Percentiles rank a stretch among this genome's conserved stretches.
phyloP scores from a whole-genome alignment of 2,797 vertebrate species.

The Centropyge bicolor region DNA sequence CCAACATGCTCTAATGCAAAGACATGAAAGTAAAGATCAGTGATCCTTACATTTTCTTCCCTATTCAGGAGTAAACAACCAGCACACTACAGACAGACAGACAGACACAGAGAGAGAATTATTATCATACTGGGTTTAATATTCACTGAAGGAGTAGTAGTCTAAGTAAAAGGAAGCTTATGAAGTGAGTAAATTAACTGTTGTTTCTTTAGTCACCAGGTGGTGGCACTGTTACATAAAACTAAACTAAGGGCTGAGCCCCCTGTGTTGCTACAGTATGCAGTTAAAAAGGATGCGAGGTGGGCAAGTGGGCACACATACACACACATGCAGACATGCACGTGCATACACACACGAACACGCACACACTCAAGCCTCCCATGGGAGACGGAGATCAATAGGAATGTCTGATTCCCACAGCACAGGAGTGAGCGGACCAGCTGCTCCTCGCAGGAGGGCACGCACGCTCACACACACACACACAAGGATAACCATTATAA shows the following conservation, averaged over 20 bases:
- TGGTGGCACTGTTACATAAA: slow-evolving; percentile 78
- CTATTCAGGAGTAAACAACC: slow-evolving; percentile 81
- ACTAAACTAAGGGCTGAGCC: slow-evolving; percentile 25
- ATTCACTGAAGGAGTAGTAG: slow-evolving; percentile 5
- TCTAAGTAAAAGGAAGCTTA: neutral
- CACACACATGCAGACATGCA: neutral
- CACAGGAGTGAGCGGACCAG: slow-evolving; percentile 72
- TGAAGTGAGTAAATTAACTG: slow-evolving; percentile 3
- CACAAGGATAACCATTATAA: slow-evolving; percentile 73
- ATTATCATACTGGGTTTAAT: slow-evolving; percentile 20
- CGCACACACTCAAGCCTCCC: slow-evolving; percentile 49
- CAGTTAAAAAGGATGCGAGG: slow-evolving; percentile 54
- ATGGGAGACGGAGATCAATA: slow-evolving; percentile 82
- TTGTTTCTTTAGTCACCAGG: slow-evolving; percentile 55
- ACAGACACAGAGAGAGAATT: slow-evolving; percentile 35
- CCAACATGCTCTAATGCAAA: slow-evolving; percentile 39
- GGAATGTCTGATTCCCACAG: slow-evolving; percentile 81
- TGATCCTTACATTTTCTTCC: slow-evolving; percentile 80
- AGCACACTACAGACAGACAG: slow-evolving; percentile 75
- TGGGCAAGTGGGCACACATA: slow-evolving; percentile 30
- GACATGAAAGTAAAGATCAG: slow-evolving; percentile 65
- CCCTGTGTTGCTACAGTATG: slow-evolving; percentile 25
- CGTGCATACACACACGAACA: slow-evolving; percentile 1
- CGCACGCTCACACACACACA: slow-evolving; percentile 24
- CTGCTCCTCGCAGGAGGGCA: slow-evolving; percentile 70